These are phyloP conservation scores for Ditula angustiorana DNA, from an alignment of 2,888 invertebrate species.

Conservation along the genomic window DNA sequence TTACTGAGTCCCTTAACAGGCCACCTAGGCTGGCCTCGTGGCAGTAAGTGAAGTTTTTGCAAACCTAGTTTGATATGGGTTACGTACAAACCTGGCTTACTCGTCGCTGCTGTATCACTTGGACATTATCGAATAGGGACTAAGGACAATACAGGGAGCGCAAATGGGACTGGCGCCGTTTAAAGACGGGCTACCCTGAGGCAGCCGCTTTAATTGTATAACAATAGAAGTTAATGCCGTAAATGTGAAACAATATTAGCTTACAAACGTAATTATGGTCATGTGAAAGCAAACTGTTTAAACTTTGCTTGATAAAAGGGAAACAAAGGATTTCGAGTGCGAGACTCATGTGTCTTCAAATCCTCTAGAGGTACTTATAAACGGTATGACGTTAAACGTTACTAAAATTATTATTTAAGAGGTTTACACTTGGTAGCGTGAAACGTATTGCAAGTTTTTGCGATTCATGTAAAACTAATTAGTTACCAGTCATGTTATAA, in stretches of 20 bases:
- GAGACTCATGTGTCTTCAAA: background rate
- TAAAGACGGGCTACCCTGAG: slow-evolving; percentile 10
- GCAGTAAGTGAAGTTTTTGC: too few species aligned
- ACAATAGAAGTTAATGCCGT: slow-evolving; percentile 38
- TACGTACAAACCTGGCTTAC: too few species aligned
- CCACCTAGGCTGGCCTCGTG: too few species aligned
- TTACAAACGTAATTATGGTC: slow-evolving; percentile 34
- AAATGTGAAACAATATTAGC: slow-evolving; percentile 38
- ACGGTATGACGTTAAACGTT: background rate
- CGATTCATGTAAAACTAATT: too few species aligned
- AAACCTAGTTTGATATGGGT: too few species aligned
- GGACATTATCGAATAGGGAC: too few species aligned
- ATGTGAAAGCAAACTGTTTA: slow-evolving; percentile 23
- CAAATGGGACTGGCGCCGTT: slow-evolving; percentile 33
- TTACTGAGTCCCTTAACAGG: too few species aligned
- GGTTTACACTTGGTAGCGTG: too few species aligned
- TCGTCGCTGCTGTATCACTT: too few species aligned
- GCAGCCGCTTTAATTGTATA: slow-evolving; percentile 38
- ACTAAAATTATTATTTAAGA: too few species aligned
- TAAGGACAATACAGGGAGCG: slow-evolving; percentile 33
- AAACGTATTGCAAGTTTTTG: too few species aligned
- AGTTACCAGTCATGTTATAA: too few species aligned
- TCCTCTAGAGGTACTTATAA: background rate
- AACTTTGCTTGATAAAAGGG: slow-evolving; percentile 11
- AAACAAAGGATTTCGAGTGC: slow-evolving; percentile 7